Evolutionary conservation across 1,140 invertebrate species (phyloP).

Genomic region (Drosophila ironensis): DNA sequence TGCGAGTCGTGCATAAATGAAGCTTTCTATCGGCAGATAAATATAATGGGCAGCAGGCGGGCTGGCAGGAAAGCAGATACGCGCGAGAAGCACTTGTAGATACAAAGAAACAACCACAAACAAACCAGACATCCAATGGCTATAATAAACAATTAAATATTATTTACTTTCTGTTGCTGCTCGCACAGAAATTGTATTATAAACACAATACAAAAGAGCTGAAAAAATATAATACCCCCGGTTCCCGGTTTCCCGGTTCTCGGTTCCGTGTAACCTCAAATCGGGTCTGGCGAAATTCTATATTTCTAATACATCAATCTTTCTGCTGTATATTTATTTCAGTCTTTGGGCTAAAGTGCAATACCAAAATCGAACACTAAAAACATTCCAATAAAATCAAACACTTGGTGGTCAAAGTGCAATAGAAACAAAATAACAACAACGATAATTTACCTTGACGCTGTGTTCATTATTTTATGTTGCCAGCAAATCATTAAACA

Average conservation of each 20-base stretch:
- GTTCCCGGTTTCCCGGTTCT: background rate
- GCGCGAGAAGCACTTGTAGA: slow-evolving; percentile 18
- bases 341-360: slow-evolving; percentile 53
- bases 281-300: slow-evolving; percentile 5
- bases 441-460: slow-evolving; percentile 3
- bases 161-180: slow-evolving; percentile 19
- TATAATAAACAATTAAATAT: slow-evolving; percentile 37
- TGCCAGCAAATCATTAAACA: slow-evolving; percentile 3
- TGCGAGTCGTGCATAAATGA: slow-evolving; percentile 34
- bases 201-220: slow-evolving; percentile 38
- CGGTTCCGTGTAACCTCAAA: slow-evolving; percentile 36
- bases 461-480: slow-evolving; percentile 3
- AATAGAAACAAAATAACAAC: slow-evolving; percentile 40
- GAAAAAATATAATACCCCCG: background rate
- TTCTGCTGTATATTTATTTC: slow-evolving; percentile 10
- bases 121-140: slow-evolving; percentile 1
- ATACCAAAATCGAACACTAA: slow-evolving; percentile 42
- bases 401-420: slow-evolving; percentile 31
- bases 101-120: slow-evolving; percentile 21
- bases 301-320: slow-evolving; percentile 5
- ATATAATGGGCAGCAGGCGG: background rate
- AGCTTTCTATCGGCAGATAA: slow-evolving; percentile 41
- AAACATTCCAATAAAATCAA: slow-evolving; percentile 24
- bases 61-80: slow-evolving; percentile 28
- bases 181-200: slow-evolving; percentile 23